These are phyloP conservation scores for Meloidogyne exigua DNA, from an alignment of 1,140 invertebrate genomes.

Conservation along the genomic window DNA sequence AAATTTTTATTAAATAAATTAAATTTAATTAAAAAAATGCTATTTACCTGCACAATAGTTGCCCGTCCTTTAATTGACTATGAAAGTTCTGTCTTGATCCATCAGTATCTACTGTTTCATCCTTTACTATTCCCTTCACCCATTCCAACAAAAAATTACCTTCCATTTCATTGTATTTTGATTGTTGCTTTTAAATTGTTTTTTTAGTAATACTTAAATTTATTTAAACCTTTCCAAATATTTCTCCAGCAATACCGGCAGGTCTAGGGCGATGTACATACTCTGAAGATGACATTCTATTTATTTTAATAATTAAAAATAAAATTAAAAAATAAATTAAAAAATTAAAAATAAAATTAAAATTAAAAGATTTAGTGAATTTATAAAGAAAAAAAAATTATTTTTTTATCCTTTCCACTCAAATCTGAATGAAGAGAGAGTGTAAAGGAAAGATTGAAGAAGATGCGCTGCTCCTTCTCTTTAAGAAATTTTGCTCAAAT, in stretches of 20 bases:
- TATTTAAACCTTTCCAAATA: conserved; percentile 52
- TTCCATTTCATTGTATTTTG: conserved; percentile 87
- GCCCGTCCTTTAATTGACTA: conserved; percentile 64
- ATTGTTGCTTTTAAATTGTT: conserved; percentile 41
- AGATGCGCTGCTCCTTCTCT: no score
- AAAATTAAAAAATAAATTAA: neutral
- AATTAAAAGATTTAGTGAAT: neutral
- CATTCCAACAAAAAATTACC: conserved; percentile 84
- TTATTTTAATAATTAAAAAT: neutral
- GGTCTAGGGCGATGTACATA: conserved; percentile 12
- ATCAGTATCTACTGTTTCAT: conserved; percentile 74
- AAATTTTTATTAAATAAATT: no score
- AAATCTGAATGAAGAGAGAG: no score
- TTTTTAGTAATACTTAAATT: conserved; percentile 20
- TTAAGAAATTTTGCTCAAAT: no score
- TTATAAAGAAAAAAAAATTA: no score
- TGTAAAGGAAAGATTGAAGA: no score
- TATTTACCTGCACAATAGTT: conserved; percentile 56
- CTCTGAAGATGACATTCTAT: neutral
- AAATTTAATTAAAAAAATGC: no score
- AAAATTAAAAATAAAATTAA: conserved; percentile 1
- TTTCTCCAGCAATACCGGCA: conserved; percentile 42
- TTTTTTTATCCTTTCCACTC: neutral
- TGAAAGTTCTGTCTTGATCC: conserved; percentile 81
- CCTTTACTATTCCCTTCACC: conserved; percentile 78